Percentiles rank a stretch among this genome's conserved stretches.
Evolutionary conservation across 2,888 invertebrate species (phyloP).

Genomic region (Eupeodes luniger): DNA sequence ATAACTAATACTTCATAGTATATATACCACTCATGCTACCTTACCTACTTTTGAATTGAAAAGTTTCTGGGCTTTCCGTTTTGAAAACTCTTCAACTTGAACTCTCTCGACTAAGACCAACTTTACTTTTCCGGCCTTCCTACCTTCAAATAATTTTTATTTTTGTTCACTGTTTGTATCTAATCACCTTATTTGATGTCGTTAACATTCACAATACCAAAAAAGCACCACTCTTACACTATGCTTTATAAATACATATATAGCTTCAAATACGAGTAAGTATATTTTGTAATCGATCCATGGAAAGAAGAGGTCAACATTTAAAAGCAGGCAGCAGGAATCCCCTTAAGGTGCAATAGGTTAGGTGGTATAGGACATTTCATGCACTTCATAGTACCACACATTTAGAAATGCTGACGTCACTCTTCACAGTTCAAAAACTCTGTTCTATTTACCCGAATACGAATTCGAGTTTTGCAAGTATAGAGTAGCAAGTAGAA

Average conservation of each 20-base stretch:
- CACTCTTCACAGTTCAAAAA: conserved; percentile 43
- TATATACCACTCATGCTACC: neutral
- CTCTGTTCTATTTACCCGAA: conserved; percentile 60
- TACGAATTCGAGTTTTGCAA: conserved; percentile 19
- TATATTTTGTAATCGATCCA: conserved; percentile 57
- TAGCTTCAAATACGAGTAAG: no score
- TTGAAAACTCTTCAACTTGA: conserved; percentile 41
- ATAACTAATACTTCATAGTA: neutral
- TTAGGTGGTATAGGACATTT: conserved; percentile 34
- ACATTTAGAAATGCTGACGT: conserved; percentile 48
- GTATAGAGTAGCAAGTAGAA: neutral
- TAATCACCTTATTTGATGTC: conserved; percentile 40
- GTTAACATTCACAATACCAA: conserved; percentile 11
- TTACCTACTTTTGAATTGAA: neutral
- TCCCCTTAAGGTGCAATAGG: conserved; percentile 37
- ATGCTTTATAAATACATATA: neutral
- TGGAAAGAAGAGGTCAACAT: conserved; percentile 41
- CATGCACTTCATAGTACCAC: conserved; percentile 25
- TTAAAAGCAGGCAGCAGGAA: conserved; percentile 33
- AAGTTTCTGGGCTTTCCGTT: conserved; percentile 4
- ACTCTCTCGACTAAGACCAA: neutral
- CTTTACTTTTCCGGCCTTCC: conserved; percentile 16
- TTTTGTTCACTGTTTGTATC: conserved; percentile 36
- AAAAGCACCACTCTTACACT: neutral
- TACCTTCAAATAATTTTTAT: neutral